Percentiles rank a stretch among this genome's conserved stretches.
Conservation (phyloP, 2,888 invertebrate species). For the Monochamus alternatus region DNA sequence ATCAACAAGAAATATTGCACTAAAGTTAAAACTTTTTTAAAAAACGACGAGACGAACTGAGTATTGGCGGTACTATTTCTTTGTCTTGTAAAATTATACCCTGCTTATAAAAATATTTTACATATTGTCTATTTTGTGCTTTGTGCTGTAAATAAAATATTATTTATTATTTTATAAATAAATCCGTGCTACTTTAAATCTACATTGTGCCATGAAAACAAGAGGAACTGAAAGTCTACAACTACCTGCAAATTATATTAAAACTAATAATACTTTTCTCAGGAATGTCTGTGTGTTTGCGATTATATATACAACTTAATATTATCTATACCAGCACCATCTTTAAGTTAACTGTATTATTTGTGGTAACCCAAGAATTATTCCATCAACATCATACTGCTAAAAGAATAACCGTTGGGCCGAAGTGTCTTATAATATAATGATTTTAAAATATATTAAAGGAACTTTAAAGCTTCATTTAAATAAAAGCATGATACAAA, state of each 20-base stretch:
- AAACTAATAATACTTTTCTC: constrained; percentile 70
- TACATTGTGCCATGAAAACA: constrained; percentile 23
- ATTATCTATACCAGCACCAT: constrained; percentile 68
- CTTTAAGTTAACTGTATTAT: constrained; percentile 55
- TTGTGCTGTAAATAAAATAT: constrained; percentile 44
- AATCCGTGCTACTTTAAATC: constrained; percentile 30
- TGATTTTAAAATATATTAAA: constrained; percentile 34
- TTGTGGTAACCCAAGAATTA: constrained; percentile 17
- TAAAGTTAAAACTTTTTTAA: constrained; percentile 22
- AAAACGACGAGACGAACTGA: constrained; percentile 40
- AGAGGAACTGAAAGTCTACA: constrained; percentile 37
- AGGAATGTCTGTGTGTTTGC: constrained; percentile 68
- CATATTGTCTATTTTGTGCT: constrained; percentile 58
- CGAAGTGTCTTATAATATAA: constrained; percentile 13
- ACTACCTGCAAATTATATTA: constrained; percentile 53
- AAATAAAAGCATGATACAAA: constrained; percentile 56
- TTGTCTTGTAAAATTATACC: constrained; percentile 57
- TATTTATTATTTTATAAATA: constrained; percentile 29
- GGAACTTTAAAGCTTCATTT: constrained; percentile 56
- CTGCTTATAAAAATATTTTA: constrained; percentile 55
- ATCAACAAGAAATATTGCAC: constrained; percentile 53
- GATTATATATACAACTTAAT: constrained; percentile 68
- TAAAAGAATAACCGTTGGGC: not conserved
- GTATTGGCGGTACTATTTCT: constrained; percentile 54
- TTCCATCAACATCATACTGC: not conserved